Conservation (phyloP, 2,113 vertebrate species). For the Oxyruncus cristatus region DNA sequence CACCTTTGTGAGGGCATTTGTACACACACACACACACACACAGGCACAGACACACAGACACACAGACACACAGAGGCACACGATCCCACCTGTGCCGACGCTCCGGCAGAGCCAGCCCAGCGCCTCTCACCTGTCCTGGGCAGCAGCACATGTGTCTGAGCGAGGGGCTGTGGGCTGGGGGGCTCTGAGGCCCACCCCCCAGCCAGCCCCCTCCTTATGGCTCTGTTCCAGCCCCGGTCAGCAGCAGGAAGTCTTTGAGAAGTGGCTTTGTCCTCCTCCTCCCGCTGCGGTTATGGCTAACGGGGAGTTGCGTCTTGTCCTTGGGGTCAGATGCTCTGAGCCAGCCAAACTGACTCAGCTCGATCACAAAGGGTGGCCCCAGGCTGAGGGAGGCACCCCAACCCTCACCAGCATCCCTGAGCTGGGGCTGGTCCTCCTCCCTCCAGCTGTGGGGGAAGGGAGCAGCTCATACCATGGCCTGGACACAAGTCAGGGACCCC, state of each 20-base stretch:
- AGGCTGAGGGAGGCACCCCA: background rate
- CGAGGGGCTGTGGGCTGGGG: background rate
- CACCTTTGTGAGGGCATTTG: fast-evolving
- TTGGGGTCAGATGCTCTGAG: background rate
- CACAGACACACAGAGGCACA: background rate
- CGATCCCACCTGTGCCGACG: fast-evolving
- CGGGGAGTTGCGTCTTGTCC: fast-evolving
- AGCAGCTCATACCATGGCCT: background rate
- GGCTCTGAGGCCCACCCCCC: background rate
- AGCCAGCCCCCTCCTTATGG: background rate
- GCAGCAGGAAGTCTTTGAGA: background rate
- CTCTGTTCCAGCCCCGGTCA: background rate
- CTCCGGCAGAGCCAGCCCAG: background rate
- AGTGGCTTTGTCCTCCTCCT: background rate
- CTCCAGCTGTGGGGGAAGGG: background rate
- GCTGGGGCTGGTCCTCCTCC: background rate
- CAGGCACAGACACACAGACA: too few species aligned
- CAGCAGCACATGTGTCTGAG: background rate
- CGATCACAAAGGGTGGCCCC: background rate
- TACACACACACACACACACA: background rate
- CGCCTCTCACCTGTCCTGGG: background rate
- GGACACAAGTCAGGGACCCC: background rate
- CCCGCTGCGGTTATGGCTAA: background rate
- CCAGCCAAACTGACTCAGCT: background rate
- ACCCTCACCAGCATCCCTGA: background rate